Evolutionary conservation across 2,797 vertebrate species (phyloP).

Genomic region (Pristis pectinata): DNA sequence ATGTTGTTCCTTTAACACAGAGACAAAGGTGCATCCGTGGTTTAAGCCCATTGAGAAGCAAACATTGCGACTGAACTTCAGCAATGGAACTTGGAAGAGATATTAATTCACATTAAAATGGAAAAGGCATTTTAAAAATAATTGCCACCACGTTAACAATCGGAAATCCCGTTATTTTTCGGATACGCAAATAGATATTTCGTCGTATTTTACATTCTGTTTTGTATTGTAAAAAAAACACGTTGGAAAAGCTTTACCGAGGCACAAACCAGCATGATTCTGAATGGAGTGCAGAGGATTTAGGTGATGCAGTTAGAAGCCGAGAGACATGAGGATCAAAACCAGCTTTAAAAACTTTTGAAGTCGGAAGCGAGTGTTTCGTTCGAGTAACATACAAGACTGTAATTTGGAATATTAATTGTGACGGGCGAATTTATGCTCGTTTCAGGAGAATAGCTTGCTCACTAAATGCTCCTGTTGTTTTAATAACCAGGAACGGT

Average conservation of each 20-base stretch:
- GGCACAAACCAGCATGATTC: not conserved
- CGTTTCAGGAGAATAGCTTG: not conserved
- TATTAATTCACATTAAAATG: not conserved
- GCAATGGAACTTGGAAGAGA: not conserved
- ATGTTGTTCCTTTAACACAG: slow-evolving; percentile 87
- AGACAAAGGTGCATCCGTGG: slow-evolving; percentile 87
- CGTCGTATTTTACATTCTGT: not conserved
- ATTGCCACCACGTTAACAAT: not conserved
- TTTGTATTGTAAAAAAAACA: not conserved
- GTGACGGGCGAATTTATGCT: too few species aligned
- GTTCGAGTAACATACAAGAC: not conserved
- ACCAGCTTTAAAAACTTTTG: not conserved
- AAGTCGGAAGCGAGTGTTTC: not conserved
- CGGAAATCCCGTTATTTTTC: not conserved
- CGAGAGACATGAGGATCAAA: not conserved
- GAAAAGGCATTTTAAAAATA: not conserved
- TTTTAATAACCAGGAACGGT: not conserved
- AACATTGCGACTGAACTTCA: not conserved
- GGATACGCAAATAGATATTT: not conserved
- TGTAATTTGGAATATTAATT: not conserved
- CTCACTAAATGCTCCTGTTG: not conserved
- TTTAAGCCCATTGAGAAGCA: slow-evolving; percentile 53
- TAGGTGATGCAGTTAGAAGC: not conserved
- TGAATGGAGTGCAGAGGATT: not conserved
- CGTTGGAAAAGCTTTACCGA: not conserved